Conservation (phyloP, 2,113 vertebrate species). For the Balaeniceps rex region DNA sequence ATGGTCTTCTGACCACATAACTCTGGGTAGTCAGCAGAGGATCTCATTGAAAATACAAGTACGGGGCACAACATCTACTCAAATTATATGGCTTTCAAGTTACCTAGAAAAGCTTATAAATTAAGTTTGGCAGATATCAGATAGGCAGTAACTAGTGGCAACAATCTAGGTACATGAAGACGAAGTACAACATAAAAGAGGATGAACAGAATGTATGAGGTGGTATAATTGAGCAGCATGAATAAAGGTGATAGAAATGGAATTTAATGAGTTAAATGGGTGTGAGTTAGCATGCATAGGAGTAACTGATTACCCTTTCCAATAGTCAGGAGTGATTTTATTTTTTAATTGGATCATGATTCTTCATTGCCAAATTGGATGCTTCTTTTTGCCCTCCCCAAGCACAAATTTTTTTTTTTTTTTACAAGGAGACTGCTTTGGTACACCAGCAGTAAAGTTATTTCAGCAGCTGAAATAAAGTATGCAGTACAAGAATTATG, state of each 20-base stretch:
- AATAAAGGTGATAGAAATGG: conserved; percentile 1
- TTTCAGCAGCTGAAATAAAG: neutral
- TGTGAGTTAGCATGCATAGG: neutral
- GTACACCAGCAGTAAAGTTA: neutral
- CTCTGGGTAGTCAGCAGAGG: neutral
- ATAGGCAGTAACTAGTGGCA: neutral
- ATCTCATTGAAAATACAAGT: neutral
- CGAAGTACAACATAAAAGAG: neutral
- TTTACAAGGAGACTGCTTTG: neutral
- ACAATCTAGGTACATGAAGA: neutral
- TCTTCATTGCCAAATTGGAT: neutral
- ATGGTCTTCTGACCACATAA: neutral
- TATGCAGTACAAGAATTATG: neutral
- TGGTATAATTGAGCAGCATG: neutral
- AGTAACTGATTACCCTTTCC: neutral
- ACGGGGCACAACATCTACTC: neutral
- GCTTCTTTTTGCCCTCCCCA: neutral
- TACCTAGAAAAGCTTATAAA: neutral
- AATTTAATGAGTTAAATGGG: conserved; percentile 3
- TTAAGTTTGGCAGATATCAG: neutral
- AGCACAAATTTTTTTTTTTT: neutral
- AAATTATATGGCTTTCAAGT: neutral
- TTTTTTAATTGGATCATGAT: conserved; percentile 4
- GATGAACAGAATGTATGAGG: neutral
- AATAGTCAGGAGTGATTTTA: neutral